Evolutionary conservation across 35 echinoderm and acorn worm genomes (phyloP).

Genomic region (Hemicentrotus pulcherrimus): DNA sequence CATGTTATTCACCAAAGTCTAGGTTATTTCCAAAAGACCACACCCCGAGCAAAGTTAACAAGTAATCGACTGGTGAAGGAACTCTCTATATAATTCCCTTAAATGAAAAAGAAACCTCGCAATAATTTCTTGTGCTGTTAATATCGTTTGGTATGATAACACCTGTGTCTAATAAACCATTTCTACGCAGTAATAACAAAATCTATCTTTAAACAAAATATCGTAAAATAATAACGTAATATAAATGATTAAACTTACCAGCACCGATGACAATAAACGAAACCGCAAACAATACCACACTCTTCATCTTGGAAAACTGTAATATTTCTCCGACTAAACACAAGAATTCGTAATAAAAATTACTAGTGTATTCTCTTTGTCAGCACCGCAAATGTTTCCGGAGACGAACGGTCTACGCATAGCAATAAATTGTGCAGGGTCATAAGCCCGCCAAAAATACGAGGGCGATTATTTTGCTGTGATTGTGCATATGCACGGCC

Average conservation of each 20-base stretch:
- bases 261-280: neutral
- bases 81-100: no score
- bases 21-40: no score
- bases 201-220: no score
- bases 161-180: no score
- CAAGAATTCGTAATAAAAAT: neutral
- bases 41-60: no score
- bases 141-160: no score
- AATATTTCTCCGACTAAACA: neutral
- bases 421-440: neutral
- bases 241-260: neutral
- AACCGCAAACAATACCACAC: neutral
- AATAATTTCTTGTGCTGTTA: no score
- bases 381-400: neutral
- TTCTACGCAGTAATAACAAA: no score
- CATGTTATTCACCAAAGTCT: no score
- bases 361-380: neutral
- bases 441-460: neutral
- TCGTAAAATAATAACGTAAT: no score
- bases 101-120: no score
- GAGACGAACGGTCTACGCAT: neutral
- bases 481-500: neutral
- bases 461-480: neutral
- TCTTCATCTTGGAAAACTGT: neutral
- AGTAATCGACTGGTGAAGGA: no score